Base-by-base conservation (phyloP, 2,888 invertebrate genomes). In the Acanthococcus lagerstroemiae region DNA sequence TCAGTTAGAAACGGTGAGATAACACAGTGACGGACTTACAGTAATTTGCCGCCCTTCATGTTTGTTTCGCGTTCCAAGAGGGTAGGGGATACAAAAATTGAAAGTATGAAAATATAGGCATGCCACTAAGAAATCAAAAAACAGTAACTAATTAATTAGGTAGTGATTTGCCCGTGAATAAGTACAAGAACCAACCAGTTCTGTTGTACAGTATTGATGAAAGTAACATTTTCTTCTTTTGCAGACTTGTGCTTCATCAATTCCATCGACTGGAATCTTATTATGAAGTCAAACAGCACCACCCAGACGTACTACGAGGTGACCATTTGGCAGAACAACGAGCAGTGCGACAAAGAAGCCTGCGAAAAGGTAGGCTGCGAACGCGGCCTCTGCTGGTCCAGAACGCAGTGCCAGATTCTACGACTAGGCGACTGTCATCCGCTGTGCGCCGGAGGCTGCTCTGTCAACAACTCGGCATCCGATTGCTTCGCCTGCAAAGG, bases 161-260 rank as follows among this genome's bases (percentile, higher is more conserved):
- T n/a, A n/a, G n/a, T n/a, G n/a, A n/a, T n/a, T n/a, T n/a, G n/a
- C n/a, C n/a, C n/a, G n/a, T n/a, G n/a, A n/a, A n/a, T n/a, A n/a
- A n/a, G n/a, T n/a, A n/a, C n/a, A n/a, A n/a, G n/a, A n/a, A n/a
- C n/a, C n/a, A n/a, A n/a, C n/a, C n/a, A n/a, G n/a, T n/a, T n/a
- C n/a, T n/a, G n/a, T n/a, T n/a, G n/a, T n/a, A n/a, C n/a, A n/a
- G n/a, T n/a, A n/a, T n/a, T n/a, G n/a, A n/a, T n/a, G n/a, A n/a
- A n/a, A n/a, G n/a, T n/a, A n/a, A n/a, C n/a, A n/a, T n/a, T n/a
- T n/a, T n/a, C n/a, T n/a, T n/a, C n/a, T n/a, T n/a, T n/a, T n/a
- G n/a, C n/a, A n/a, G n/a, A n/a, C n/a, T n/a, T n/a, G n/a, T 95
- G 95, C 75, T 88, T 84, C 74, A 79, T 86, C 0, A 79, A 86